Conservation (phyloP, 1,140 invertebrate species). For the Anoplolepis gracilipes region DNA sequence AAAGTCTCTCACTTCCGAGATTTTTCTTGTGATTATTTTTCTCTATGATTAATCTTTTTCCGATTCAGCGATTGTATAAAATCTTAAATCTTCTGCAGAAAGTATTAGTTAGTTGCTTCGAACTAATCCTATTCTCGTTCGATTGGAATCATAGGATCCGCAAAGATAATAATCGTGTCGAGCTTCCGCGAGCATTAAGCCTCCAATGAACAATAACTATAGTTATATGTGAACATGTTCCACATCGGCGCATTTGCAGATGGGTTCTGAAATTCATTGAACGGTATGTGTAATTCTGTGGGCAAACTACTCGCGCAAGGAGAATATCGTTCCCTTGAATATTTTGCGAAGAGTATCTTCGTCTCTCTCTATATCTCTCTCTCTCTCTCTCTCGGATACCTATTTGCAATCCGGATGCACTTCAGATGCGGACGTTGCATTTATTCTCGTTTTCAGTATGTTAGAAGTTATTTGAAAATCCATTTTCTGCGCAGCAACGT, state of each 20-base stretch:
- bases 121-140: background rate
- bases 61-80: background rate
- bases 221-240: background rate
- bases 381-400: background rate
- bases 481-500: conserved; percentile 41
- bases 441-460: conserved; percentile 49
- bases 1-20: background rate
- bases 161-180: conserved; percentile 16
- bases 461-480: conserved; percentile 55
- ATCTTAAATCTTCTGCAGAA: background rate
- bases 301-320: conserved; percentile 13
- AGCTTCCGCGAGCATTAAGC: background rate
- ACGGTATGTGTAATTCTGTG: background rate
- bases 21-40: background rate
- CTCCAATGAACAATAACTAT: background rate
- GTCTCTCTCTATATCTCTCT: too few relatives aligned
- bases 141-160: background rate
- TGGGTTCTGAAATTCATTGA: conserved; percentile 28
- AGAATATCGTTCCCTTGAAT: conserved; percentile 14
- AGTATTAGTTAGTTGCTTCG: conserved; percentile 2
- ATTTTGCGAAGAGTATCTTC: background rate
- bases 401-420: conserved; percentile 21
- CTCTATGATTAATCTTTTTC: background rate
- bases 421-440: conserved; percentile 3
- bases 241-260: background rate